Base-by-base conservation (phyloP, 2,797 vertebrate species). In the Dermochelys coriacea region DNA sequence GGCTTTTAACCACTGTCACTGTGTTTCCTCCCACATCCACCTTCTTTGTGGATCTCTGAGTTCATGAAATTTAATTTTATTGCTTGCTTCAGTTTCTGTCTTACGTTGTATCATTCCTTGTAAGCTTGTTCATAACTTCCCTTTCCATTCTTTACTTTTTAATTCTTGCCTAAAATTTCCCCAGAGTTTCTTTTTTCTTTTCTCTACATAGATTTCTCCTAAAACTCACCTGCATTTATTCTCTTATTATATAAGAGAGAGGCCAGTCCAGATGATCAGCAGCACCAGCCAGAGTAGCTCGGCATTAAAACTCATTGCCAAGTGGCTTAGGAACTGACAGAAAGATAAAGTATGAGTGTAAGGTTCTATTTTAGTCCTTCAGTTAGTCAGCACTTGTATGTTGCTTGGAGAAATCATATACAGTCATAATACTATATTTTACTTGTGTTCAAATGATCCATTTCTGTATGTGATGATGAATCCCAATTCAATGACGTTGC, bases 1-100 rank as follows among this genome's bases (percentile, higher is more conserved):
- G 29, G 74, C 91, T 5, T 87, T 91, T 52, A 95, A 82, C 49
- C 71, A 71, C 78, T 85, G 83, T 29, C 23, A 23, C 18, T 95
- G n/a, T 91, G 82, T 23, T 1, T 92, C 6, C 41, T 86, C 64
- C 49, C 85, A n/a, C 59, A 34, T 21, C 45, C 25, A 45, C 85
- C 75, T 18, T 91, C 23, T 91, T 94, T 54, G 18, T 68, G 78
- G 52, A 86, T 55, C 19, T 0, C 3, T 29, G 71, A 12, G 0
- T 27, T 75, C 71, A 2, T 81, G 1, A 68, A 7, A 77, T 49
- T 79, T 71, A 21, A 37, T 71, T 50, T 74, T 74, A 75, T 74
- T 4, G 6, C 71, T 89, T 41, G 82, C 34, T 71, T 82, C 82
- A 71, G 0, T 88, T 49, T 91, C n/a, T 71, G 1, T 52, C 80